Percentiles rank a stretch among this genome's conserved stretches.
Conservation (phyloP, 2,888 invertebrate species). For the Scaptomyza cyrtandrae region DNA sequence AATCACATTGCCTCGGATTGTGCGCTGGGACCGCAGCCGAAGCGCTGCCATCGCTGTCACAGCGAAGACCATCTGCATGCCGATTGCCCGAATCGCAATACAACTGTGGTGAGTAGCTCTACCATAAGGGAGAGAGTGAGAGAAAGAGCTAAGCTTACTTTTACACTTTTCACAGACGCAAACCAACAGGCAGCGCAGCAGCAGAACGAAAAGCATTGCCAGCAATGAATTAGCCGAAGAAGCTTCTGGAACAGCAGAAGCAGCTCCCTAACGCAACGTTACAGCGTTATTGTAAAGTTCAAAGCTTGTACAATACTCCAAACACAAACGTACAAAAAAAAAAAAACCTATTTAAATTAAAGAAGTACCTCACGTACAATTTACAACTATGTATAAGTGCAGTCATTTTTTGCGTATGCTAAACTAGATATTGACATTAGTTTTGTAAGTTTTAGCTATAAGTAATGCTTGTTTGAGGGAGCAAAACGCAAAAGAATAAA, state of each 20-base stretch:
- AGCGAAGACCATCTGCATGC: slow-evolving; percentile 95
- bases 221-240: slow-evolving; percentile 23
- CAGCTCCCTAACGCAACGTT: slow-evolving; percentile 30
- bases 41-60: slow-evolving; percentile 95
- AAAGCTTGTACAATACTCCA: slow-evolving; percentile 63
- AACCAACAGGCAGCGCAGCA: slow-evolving; percentile 42
- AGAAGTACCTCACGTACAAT: slow-evolving; percentile 70
- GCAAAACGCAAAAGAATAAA: slow-evolving; percentile 38
- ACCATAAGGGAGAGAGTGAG: neutral
- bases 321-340: slow-evolving; percentile 35
- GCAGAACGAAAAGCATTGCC: slow-evolving; percentile 45
- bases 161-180: slow-evolving; percentile 52
- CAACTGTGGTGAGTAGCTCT: slow-evolving; percentile 54
- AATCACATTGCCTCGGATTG: slow-evolving; percentile 97
- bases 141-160: slow-evolving; percentile 1
- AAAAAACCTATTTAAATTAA: slow-evolving; percentile 66
- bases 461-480: slow-evolving; percentile 22
- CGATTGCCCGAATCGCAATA: slow-evolving; percentile 89
- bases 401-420: slow-evolving; percentile 52
- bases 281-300: slow-evolving; percentile 50
- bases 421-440: slow-evolving; percentile 53
- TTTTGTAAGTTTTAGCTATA: slow-evolving; percentile 20
- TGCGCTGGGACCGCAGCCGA: slow-evolving; percentile 93
- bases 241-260: slow-evolving; percentile 2
- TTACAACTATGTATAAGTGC: slow-evolving; percentile 51